Conservation (phyloP, 1,140 invertebrate species). For the Glomeris maerens region DNA sequence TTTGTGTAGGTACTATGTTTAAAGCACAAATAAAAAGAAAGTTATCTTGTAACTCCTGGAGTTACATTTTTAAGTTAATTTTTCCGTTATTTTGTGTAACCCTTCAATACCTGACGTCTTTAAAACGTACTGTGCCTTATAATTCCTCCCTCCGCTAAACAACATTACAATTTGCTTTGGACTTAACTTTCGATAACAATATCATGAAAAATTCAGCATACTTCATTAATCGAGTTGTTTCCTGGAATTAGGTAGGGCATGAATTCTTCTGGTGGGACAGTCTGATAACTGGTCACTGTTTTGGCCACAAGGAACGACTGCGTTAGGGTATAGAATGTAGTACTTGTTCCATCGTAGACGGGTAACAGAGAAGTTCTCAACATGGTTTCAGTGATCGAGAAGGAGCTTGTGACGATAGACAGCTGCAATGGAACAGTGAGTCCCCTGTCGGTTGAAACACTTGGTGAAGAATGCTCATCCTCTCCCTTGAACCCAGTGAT, state of each 20-base stretch:
- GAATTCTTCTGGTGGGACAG: constrained; percentile 60
- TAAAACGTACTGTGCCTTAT: constrained; percentile 33
- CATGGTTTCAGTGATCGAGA: constrained; percentile 71
- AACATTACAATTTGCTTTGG: background rate
- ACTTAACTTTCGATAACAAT: constrained; percentile 2
- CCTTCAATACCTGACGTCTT: constrained; percentile 4
- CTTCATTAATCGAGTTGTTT: constrained; percentile 71
- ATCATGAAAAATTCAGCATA: constrained; percentile 12
- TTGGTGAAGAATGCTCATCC: background rate
- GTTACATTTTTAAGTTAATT: background rate
- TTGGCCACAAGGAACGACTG: constrained; percentile 76
- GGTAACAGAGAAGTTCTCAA: constrained; percentile 74
- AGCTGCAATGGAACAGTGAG: constrained; percentile 26
- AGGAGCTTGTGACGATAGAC: constrained; percentile 76
- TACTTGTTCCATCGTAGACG: constrained; percentile 29
- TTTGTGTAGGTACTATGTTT: no score
- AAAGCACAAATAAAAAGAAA: no score
- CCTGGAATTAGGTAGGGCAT: constrained; percentile 62
- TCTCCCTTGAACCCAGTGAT: no score
- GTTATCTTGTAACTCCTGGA: no score
- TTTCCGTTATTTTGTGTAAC: constrained; percentile 5
- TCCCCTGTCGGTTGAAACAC: background rate
- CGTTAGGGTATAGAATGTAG: constrained; percentile 49
- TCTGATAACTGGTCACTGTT: constrained; percentile 72
- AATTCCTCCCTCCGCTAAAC: constrained; percentile 70